phyloP scores from a whole-genome alignment of 1,140 invertebrate genomes.

The Myzus persicae region DNA sequence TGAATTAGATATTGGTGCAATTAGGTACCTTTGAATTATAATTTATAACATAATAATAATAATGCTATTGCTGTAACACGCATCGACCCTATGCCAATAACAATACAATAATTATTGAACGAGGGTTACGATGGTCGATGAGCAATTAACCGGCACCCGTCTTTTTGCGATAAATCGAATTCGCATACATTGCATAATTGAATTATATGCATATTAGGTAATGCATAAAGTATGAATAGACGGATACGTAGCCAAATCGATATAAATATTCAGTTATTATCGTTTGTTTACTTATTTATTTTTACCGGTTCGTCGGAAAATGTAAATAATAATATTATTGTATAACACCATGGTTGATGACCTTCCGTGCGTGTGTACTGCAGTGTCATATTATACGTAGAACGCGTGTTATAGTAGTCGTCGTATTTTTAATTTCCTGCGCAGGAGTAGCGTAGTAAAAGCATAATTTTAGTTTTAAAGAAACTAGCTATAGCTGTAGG shows the following conservation, averaged over 20 bases:
- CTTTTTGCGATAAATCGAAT: neutral
- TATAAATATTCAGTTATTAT: neutral
- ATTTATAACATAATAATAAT: neutral
- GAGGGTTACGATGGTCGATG: neutral
- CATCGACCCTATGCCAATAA: neutral
- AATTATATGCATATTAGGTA: neutral
- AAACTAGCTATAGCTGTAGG: neutral
- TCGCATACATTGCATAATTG: neutral
- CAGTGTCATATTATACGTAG: neutral
- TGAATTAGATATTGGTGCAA: neutral
- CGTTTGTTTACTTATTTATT: neutral
- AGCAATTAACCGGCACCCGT: neutral
- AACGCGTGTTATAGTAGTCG: neutral
- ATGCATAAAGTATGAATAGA: neutral
- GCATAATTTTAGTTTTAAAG: conserved; percentile 8
- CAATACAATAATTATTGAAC: neutral
- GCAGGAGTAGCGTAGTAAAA: neutral
- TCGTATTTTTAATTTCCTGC: conserved; percentile 12
- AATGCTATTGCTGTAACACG: neutral
- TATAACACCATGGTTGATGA: neutral
- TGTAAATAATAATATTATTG: neutral
- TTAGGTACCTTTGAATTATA: neutral
- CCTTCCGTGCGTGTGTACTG: neutral
- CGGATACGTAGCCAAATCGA: neutral
- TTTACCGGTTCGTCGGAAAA: neutral